These are phyloP conservation scores for Pangasius djambal DNA, from an alignment of 2,797 vertebrate species.

Conservation along the genomic window DNA sequence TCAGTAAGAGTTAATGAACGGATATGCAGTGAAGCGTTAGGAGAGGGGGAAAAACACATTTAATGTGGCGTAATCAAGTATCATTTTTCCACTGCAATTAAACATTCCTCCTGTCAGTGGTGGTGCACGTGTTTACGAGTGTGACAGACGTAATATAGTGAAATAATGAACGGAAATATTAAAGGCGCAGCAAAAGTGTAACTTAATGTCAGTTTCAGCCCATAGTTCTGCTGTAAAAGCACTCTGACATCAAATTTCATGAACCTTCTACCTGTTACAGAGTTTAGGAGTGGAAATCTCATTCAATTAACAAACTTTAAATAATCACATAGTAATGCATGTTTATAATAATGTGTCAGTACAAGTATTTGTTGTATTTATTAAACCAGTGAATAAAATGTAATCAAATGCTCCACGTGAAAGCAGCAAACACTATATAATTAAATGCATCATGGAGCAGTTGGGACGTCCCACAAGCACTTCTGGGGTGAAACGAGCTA, in stretches of 20 bases:
- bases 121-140: conserved; percentile 35
- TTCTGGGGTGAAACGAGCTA: not conserved
- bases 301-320: not conserved
- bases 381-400: not conserved
- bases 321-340: not conserved
- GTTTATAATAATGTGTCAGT: not conserved
- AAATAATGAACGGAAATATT: conserved; percentile 32
- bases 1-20: conserved; percentile 35
- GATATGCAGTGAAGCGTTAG: conserved; percentile 31
- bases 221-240: not conserved
- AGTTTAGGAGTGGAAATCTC: not conserved
- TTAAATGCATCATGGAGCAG: not conserved
- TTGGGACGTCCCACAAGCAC: not conserved
- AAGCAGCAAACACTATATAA: not conserved
- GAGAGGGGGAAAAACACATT: conserved; percentile 30
- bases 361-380: not conserved
- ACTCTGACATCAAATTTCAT: not conserved
- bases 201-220: not conserved
- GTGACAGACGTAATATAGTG: conserved; percentile 32
- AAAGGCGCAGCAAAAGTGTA: not conserved
- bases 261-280: not conserved
- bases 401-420: not conserved
- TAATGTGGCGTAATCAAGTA: conserved; percentile 37
- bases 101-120: conserved; percentile 31
- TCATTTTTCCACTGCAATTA: conserved; percentile 41